Evolutionary conservation across 1,140 invertebrate species (phyloP).

Genomic region (Ganaspis sp.): DNA sequence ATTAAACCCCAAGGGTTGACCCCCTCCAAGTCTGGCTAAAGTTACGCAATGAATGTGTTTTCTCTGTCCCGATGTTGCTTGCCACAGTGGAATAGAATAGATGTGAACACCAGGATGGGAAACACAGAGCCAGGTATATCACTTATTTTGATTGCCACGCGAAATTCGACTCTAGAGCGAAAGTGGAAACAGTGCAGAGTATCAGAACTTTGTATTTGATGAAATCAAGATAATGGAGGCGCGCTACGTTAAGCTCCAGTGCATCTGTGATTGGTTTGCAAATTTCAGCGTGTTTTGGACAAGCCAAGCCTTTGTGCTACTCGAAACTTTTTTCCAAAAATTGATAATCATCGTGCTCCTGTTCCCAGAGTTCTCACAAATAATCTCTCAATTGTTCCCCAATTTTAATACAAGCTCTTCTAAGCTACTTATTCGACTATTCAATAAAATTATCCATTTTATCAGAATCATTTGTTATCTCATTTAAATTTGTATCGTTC

Average conservation of each 20-base stretch:
- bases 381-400: background rate
- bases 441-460: no score
- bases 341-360: background rate
- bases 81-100: background rate
- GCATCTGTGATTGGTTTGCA: constrained; percentile 3
- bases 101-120: constrained; percentile 36
- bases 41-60: constrained; percentile 20
- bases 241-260: background rate
- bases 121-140: constrained; percentile 45
- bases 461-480: no score
- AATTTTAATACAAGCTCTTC: background rate
- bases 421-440: no score
- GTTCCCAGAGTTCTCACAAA: background rate
- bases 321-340: background rate
- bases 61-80: background rate
- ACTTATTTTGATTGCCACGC: constrained; percentile 61
- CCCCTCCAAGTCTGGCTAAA: constrained; percentile 15
- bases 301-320: background rate
- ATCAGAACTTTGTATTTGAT: constrained; percentile 18
- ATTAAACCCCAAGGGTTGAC: constrained; percentile 16
- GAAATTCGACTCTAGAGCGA: constrained; percentile 37
- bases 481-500: no score
- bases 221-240: constrained; percentile 4
- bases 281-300: background rate
- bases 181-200: constrained; percentile 44